A percentile compares a stretch with the other conserved stretches of the same genome.
Conservation (phyloP, 2,113 vertebrate genomes). For the Cairina moschata region DNA sequence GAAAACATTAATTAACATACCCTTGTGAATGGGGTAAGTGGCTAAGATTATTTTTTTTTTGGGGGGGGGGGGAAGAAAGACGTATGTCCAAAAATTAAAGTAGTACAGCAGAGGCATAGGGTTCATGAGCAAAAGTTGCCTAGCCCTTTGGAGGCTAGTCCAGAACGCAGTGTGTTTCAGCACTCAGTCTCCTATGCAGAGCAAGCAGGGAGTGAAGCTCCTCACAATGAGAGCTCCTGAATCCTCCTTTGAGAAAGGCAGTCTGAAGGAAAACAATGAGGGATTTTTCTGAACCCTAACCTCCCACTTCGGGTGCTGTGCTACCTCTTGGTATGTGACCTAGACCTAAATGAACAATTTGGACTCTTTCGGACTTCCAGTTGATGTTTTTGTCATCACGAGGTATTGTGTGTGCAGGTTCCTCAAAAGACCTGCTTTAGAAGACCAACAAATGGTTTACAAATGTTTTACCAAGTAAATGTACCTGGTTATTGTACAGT, state of each 20-base stretch:
- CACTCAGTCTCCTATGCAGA: not conserved
- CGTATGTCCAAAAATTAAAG: not conserved
- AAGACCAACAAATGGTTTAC: not conserved
- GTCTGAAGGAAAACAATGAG: not conserved
- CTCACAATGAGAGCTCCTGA: not conserved
- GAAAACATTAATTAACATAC: not conserved
- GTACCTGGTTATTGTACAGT: not conserved
- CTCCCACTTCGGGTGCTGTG: not conserved
- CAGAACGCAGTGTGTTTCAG: not conserved
- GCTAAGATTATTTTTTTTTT: not conserved
- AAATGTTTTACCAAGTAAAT: not conserved
- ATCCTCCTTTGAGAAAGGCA: not conserved
- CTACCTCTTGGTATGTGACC: not conserved
- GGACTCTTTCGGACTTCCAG: not conserved
- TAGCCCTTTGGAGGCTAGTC: not conserved
- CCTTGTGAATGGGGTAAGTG: not conserved
- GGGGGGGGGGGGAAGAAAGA: not conserved
- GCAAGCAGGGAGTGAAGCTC: not conserved
- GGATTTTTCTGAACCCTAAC: not conserved
- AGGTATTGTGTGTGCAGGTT: accelerated
- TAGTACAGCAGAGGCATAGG: not conserved
- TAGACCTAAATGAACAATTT: not conserved
- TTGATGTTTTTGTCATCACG: not conserved
- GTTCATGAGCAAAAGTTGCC: not conserved
- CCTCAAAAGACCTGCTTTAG: not conserved